Evolutionary conservation across 1,140 invertebrate genomes (phyloP), one percentile per base, ranked within the genome.

Genomic region (Tetramorium alpestre): DNA sequence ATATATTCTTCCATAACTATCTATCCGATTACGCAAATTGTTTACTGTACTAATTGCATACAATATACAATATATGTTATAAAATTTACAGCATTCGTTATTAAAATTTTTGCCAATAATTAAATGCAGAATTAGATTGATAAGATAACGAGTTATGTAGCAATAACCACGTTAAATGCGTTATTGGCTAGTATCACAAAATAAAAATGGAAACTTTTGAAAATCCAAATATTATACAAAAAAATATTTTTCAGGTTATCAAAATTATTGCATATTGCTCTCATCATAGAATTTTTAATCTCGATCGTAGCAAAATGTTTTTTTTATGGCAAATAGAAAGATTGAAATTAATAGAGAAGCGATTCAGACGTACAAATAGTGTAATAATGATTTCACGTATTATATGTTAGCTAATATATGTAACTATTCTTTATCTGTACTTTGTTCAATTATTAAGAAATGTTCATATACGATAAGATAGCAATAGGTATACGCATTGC

Each of bases 101-200:
- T 13, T 13, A 25, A 56, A 69, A 56, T 25, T 54, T 70, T 56
- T 18, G 10, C 18, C 13, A 25, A 25, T 28, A 69, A 65, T 80
- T 69, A 18, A 80, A 56, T 81, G 13, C 18, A 41, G 62, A 25
- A 41, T 54, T 56, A 56, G 16, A 25, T 81, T n/a, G 22, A n/a
- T 56, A 69, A 67, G 22, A 70, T 56, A 77, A 62, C 11, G 41
- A 47, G 25, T 44, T 1, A 47, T 13, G 6, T 25, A 75, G 38
- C n/a, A 47, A 22, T 47, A 33, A 11, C 25, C 3, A 25, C 10
- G 22, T 56, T 67, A 41, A 80, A 80, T 69, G 33, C 44, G 8
- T 41, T 16, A 69, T 69, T 78, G 1, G 8, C 11, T 44, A 33
- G 18, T 51, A 25, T 22, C 13, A 13, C 7, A 1, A 69, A 47